These are phyloP conservation scores for Silvanus unidentatus DNA, from an alignment of 2,888 invertebrate genomes.

Conservation along the genomic window DNA sequence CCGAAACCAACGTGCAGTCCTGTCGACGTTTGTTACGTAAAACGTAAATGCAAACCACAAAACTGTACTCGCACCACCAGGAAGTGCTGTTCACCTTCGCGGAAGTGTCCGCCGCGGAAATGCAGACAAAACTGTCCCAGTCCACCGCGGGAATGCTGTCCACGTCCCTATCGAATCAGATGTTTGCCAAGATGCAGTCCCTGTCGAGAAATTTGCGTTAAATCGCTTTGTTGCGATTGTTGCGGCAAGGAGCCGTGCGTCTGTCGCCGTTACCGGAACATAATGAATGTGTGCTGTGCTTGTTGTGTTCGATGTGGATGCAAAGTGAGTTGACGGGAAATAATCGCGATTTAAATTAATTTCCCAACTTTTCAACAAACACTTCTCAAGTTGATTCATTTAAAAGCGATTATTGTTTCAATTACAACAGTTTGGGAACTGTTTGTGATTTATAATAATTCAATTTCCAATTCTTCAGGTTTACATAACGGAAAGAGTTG, in stretches of 20 bases:
- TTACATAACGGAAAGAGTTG: constrained; percentile 41
- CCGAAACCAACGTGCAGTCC: no score
- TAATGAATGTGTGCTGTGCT: constrained; percentile 17
- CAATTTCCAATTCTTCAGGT: constrained; percentile 36
- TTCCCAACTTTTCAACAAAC: no score
- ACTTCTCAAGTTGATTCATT: no score
- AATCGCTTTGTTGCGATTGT: constrained; percentile 18
- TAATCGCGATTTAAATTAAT: no score
- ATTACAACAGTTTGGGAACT: background rate
- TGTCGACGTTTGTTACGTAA: background rate
- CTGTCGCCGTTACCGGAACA: constrained; percentile 22
- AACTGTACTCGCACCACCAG: constrained; percentile 9
- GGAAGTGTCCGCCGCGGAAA: constrained; percentile 2
- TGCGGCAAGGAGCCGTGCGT: constrained; percentile 22
- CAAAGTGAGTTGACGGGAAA: constrained; percentile 19
- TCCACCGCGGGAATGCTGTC: constrained; percentile 5
- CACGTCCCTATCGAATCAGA: background rate
- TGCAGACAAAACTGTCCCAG: no score
- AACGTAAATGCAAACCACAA: background rate
- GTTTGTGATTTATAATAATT: no score
- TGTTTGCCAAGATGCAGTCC: constrained; percentile 1
- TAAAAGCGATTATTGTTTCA: background rate
- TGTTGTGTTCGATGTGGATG: constrained; percentile 27
- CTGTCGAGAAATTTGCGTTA: no score
- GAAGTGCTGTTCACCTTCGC: constrained; percentile 14